These are phyloP conservation scores for Drosophila guanche DNA, from an alignment of 1,140 invertebrate species.

Conservation along the genomic window DNA sequence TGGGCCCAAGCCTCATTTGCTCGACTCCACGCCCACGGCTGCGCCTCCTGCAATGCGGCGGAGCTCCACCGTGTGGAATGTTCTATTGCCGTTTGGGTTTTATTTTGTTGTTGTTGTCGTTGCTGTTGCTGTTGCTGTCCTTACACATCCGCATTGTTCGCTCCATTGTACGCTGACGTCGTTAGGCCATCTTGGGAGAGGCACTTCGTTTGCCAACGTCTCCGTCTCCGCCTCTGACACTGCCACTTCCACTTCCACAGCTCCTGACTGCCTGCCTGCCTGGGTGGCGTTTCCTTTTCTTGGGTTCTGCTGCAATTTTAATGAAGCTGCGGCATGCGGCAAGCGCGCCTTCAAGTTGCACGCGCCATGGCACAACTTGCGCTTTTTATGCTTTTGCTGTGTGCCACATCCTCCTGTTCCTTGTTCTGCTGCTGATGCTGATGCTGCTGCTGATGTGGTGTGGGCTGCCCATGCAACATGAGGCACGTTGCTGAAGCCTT, in stretches of 20 bases:
- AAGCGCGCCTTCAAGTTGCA: constrained; percentile 74
- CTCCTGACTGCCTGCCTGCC: neutral
- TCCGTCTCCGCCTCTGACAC: neutral
- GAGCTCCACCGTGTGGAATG: constrained; percentile 65
- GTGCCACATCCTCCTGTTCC: constrained; percentile 11
- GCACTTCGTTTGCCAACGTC: constrained; percentile 18
- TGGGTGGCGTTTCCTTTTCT: constrained; percentile 21
- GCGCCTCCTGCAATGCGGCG: constrained; percentile 33
- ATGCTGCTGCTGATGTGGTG: neutral
- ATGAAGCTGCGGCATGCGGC: constrained; percentile 80
- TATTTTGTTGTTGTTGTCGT: constrained; percentile 29
- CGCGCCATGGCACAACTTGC: constrained; percentile 76
- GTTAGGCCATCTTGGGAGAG: constrained; percentile 64
- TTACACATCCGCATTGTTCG: constrained; percentile 63
- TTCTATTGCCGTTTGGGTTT: constrained; percentile 73
- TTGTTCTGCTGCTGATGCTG: neutral
- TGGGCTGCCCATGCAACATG: constrained; percentile 3
- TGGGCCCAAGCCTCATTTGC: constrained; percentile 36
- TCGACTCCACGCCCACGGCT: constrained; percentile 30
- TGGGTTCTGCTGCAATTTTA: constrained; percentile 74
- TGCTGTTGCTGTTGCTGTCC: constrained; percentile 16
- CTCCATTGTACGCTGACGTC: constrained; percentile 70
- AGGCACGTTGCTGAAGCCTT: constrained; percentile 47
- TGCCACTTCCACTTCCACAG: neutral
- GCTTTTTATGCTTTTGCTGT: constrained; percentile 60